Evolutionary conservation across 2,797 vertebrate species (phyloP), one percentile per base, ranked within the genome.

Genomic region (Pipistrellus nathusii): DNA sequence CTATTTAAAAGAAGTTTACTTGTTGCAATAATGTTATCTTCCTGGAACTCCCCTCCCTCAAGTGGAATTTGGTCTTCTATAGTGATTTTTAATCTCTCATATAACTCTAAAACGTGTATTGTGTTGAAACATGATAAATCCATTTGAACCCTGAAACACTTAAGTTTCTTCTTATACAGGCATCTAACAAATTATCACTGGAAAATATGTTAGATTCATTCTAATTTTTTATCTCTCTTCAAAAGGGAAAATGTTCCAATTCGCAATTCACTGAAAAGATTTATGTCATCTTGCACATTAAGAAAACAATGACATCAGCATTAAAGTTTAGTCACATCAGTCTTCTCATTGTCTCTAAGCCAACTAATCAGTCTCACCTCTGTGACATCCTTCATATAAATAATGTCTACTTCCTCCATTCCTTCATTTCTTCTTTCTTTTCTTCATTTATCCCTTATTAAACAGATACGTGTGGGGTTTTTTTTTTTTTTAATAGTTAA

Each of bases 1-100:
- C 80, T 95, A 96, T 94, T 95, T 90, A 96, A 69, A 30, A 48
- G 30, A 87, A 95, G 30, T 94, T 93, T 95, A 94, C 94, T 95
- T 97, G 81, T 85, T 95, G 92, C 88, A 72, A 46, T 82, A 88
- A 81, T 86, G 27, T 18, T 17, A 76, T 90, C 92, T 92, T 87
- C 90, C 78, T 94, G 96, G 46, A 0, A 30, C 93, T 55, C 11
- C 17, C 35, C 55, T 90, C 46, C 46, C 75, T 0, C 0, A 92
- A 95, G 88, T 90, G 23, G 73, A 95, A 51, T 6, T 88, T 90
- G 30, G 73, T 95, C 93, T 96, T 93, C 76, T 82, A 90, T 95
- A 96, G 86, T 59, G 35, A 86, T 88, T 76, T 38, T 6, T n/a
- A 92, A 66, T 41, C 44, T 30, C 5, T 92, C 88, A 57, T 35